Evolutionary conservation across 2,888 invertebrate genomes (phyloP).

Genomic region (Brassicogethes aeneus): DNA sequence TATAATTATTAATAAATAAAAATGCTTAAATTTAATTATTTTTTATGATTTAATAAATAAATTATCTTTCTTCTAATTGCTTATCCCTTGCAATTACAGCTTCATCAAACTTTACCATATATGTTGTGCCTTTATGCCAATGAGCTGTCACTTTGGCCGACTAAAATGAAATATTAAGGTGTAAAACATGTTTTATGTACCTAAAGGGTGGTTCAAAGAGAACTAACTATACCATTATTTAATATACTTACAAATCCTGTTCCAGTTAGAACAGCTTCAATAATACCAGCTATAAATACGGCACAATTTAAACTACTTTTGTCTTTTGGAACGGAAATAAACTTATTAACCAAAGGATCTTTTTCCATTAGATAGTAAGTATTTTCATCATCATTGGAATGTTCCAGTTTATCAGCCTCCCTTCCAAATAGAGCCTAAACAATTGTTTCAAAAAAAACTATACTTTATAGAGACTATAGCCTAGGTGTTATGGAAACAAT

Average conservation of each 20-base stretch:
- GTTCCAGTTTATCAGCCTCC: constrained; percentile 97
- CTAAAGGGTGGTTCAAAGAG: too few relatives aligned
- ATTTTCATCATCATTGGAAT: constrained; percentile 96
- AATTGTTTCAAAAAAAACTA: constrained; percentile 15
- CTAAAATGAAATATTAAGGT: constrained; percentile 63
- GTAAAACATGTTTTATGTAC: too few relatives aligned
- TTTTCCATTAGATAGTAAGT: constrained; percentile 98
- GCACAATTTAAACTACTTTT: constrained; percentile 97
- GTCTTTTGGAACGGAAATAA: constrained; percentile 95
- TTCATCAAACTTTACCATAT: constrained; percentile 97
- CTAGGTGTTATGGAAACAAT: too few relatives aligned
- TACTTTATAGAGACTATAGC: too few relatives aligned
- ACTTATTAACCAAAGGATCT: constrained; percentile 91
- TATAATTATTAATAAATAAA: too few relatives aligned
- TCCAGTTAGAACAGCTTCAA: constrained; percentile 89
- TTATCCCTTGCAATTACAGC: constrained; percentile 85
- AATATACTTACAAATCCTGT: constrained; percentile 95
- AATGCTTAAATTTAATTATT: too few relatives aligned
- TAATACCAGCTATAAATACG: constrained; percentile 95
- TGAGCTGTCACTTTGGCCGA: constrained; percentile 97
- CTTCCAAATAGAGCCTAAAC: constrained; percentile 85
- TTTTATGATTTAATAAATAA: too few relatives aligned
- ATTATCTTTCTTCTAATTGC: constrained; percentile 77
- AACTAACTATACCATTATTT: too few relatives aligned
- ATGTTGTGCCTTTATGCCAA: constrained; percentile 99